phyloP scores from a whole-genome alignment of 2,797 vertebrate species.

The Apodemus agrarius region DNA sequence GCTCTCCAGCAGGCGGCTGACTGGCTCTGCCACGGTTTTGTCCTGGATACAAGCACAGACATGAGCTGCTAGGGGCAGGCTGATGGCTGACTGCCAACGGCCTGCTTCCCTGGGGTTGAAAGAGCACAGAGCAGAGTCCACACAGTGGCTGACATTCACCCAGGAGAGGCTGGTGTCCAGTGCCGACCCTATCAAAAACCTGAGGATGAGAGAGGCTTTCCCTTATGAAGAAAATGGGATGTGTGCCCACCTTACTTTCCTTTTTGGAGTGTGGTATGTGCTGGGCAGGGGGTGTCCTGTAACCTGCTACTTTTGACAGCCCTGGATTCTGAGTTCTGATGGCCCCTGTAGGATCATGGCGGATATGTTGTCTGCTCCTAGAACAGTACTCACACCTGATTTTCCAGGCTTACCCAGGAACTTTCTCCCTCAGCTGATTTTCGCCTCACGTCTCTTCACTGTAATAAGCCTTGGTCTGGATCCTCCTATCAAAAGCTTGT shows the following conservation, averaged over 20 bases:
- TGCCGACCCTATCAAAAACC: rapidly evolving
- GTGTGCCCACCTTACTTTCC: background rate
- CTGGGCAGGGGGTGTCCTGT: background rate
- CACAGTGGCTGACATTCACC: background rate
- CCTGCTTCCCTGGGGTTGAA: background rate
- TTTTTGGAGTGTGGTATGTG: rapidly evolving
- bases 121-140: too few relatives aligned
- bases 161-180: rapidly evolving
- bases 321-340: background rate
- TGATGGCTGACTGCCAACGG: background rate
- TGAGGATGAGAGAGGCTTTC: rapidly evolving
- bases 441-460: too few relatives aligned
- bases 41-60: slow-evolving; percentile 88
- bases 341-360: too few relatives aligned
- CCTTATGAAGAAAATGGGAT: background rate
- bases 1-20: slow-evolving; percentile 95
- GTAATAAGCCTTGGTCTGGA: background rate
- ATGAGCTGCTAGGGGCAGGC: background rate
- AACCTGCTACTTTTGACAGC: background rate
- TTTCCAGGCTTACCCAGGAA: rapidly evolving
- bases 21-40: slow-evolving; percentile 95
- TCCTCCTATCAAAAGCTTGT: background rate
- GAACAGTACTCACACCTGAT: background rate
- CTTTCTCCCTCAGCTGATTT: background rate
- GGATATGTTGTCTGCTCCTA: rapidly evolving